Evolutionary conservation across 1,140 invertebrate genomes (phyloP), one percentile per base, ranked within the genome.

Genomic region (Liolophura sinensis): DNA sequence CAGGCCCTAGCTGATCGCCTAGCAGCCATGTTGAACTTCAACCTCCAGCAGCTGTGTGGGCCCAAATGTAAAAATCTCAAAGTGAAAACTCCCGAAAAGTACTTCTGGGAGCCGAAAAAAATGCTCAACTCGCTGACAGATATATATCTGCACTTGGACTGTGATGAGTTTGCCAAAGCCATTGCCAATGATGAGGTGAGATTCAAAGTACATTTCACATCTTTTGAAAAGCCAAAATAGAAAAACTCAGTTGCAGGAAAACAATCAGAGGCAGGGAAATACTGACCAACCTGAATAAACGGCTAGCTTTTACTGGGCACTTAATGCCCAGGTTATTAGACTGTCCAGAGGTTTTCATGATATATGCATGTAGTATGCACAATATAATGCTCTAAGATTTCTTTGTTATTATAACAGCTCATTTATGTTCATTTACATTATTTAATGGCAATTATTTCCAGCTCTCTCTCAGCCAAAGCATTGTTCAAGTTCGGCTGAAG

Each of bases 1-100:
- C 49, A 87, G 78, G 84, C 97, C 85, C 86, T 99, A 55, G 94
- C 95, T 20, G 93, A 95, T 77, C 88, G 96, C 52, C 88, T 99
- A 18, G 95, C 96, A 63, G 95, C 95, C 56, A 99, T 99, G 97
- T 87, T 99, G 59, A 98, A 99, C 85, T 98, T 97, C 84, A 98
- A 98, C 86, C 86, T 99, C 50, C 92, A 95, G 80, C 95, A 99
- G 82, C 86, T 99, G n/a, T 97, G 95, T 82, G 96, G 97, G 4
- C 92, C 94, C 40, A 98, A 99, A 84, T 98, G 95, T 85, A 96
- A 95, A 82, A 95, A 97, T 86, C 87, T 99, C 46, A 98, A 98
- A 88, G 96, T 99, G n/a, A 90, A 91, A 59, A 93, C 93, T 74
- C 93, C 95, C 3, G 92, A 95, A 65, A 96, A 96, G 80, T 99